These are phyloP conservation scores for Naja naja DNA, from an alignment of 2,113 vertebrate species.

Conservation along the genomic window DNA sequence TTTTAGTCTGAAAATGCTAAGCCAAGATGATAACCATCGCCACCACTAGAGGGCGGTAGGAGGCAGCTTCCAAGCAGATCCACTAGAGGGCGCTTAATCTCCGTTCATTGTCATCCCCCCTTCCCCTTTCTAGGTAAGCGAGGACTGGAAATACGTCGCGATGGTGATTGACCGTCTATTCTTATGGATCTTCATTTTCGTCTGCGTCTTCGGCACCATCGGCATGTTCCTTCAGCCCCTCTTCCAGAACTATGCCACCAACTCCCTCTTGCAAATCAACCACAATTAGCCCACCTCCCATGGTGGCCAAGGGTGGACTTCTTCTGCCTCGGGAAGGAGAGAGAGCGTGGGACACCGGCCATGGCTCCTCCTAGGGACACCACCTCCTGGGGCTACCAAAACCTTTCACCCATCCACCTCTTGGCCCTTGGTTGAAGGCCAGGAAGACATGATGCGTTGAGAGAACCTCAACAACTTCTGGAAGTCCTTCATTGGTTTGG, in stretches of 20 bases:
- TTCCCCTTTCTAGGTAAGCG: conserved; percentile 80
- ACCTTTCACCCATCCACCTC: neutral
- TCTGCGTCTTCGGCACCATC: conserved; percentile 90
- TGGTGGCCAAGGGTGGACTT: neutral
- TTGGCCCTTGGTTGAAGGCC: neutral
- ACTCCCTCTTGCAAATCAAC: conserved; percentile 77
- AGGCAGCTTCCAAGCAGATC: neutral
- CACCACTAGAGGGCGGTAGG: neutral
- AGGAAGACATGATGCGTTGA: neutral
- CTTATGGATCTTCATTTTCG: conserved; percentile 94
- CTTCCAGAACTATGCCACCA: conserved; percentile 88
- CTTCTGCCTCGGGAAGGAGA: accelerated
- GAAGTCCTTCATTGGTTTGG: neutral
- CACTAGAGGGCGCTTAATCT: accelerated
- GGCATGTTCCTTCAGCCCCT: conserved; percentile 97
- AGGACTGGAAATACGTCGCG: conserved; percentile 98
- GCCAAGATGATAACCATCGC: neutral
- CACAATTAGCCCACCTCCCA: conserved; percentile 65
- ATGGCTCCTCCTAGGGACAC: neutral
- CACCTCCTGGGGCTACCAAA: neutral
- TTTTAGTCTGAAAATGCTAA: neutral
- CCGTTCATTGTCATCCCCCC: accelerated
- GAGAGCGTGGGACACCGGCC: neutral
- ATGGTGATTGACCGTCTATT: conserved; percentile 98
- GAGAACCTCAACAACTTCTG: neutral